Conservation (phyloP, 2,888 invertebrate genomes). For the Anoplius nigerrimus region DNA sequence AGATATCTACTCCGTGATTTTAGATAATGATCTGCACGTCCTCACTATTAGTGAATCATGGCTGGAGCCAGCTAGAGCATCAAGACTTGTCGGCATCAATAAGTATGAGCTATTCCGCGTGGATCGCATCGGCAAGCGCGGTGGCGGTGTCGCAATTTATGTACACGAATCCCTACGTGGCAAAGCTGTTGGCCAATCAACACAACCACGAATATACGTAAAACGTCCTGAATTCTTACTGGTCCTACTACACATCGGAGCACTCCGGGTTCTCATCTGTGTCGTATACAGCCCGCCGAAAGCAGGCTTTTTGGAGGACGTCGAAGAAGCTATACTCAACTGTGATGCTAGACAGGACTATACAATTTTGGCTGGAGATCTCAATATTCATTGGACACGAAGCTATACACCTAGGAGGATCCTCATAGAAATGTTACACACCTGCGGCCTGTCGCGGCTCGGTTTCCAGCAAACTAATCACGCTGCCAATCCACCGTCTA, state of each 20-base stretch:
- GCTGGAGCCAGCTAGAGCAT: neutral
- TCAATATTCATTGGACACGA: no score
- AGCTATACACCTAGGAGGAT: no score
- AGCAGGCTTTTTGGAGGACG: neutral
- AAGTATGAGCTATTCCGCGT: neutral
- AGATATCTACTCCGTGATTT: neutral
- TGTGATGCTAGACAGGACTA: neutral
- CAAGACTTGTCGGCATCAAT: neutral
- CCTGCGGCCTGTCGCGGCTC: no score
- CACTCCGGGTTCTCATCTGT: neutral
- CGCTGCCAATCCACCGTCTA: no score
- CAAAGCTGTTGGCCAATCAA: neutral
- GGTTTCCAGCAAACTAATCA: no score
- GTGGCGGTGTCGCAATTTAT: conserved; percentile 10
- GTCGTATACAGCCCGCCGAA: neutral
- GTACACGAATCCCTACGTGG: neutral
- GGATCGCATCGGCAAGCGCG: neutral
- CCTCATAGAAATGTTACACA: no score
- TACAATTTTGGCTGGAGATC: neutral
- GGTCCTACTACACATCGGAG: neutral
- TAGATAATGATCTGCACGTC: neutral
- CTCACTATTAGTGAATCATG: conserved; percentile 5
- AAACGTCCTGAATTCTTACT: neutral
- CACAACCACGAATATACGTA: no score
- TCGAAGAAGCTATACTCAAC: neutral